These are phyloP conservation scores for Mohoua ochrocephala DNA, from an alignment of 2,113 vertebrate genomes.

Conservation along the genomic window DNA sequence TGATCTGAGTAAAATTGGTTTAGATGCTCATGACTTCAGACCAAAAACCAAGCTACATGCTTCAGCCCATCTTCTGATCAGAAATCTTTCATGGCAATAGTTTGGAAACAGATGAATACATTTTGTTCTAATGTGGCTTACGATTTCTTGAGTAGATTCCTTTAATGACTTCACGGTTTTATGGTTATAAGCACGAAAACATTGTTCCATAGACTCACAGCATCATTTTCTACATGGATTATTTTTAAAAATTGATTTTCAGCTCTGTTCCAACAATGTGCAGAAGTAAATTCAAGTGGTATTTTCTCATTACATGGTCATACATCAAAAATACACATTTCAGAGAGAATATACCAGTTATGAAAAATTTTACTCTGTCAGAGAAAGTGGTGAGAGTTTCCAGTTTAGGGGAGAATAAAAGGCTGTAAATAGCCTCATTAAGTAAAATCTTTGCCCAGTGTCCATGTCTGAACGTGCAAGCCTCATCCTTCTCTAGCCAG, in stretches of 20 bases:
- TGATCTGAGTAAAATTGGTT: neutral
- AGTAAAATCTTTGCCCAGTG: neutral
- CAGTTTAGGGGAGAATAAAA: neutral
- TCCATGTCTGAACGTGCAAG: neutral
- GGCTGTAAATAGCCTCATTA: neutral
- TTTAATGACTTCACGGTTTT: neutral
- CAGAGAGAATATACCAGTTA: neutral
- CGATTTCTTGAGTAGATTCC: neutral
- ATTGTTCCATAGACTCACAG: neutral
- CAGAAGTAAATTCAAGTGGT: neutral
- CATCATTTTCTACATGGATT: neutral
- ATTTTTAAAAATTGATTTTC: neutral
- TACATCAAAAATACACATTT: neutral
- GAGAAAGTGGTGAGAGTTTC: neutral
- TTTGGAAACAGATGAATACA: neutral
- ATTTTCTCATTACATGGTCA: neutral
- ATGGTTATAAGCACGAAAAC: neutral
- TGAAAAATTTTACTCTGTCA: neutral
- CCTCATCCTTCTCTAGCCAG: neutral
- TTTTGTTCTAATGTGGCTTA: neutral
- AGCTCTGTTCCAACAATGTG: neutral
- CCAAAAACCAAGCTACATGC: neutral
- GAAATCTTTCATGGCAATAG: neutral
- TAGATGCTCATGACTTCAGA: neutral
- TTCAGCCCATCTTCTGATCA: neutral